Conservation (phyloP, 2,113 vertebrate genomes). For the Albula goreensis region DNA sequence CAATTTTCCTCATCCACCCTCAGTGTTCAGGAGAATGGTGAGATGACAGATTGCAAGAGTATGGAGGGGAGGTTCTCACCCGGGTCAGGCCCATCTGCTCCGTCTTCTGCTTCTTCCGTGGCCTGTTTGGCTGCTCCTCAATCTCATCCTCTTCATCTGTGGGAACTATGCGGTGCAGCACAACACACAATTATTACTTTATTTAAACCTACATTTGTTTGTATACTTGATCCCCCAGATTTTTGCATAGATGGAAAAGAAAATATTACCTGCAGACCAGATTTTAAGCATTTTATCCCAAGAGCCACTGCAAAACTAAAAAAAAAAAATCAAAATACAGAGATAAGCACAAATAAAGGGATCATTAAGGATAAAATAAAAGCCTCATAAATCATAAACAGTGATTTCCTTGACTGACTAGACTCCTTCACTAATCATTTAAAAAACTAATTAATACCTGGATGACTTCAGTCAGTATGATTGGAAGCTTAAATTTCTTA, state of each 20-base stretch:
- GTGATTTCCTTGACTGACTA: not conserved
- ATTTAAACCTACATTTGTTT: not conserved
- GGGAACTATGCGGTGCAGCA: constrained; percentile 68
- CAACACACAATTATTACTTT: not conserved
- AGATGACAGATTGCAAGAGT: not conserved
- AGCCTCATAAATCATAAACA: not conserved
- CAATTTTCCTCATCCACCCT: not conserved
- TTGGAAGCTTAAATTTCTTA: not conserved
- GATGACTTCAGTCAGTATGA: not conserved
- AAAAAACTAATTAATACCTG: not conserved
- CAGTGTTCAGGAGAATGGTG: not conserved
- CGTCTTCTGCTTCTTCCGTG: constrained; percentile 94
- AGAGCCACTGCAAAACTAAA: constrained; percentile 95
- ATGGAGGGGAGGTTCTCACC: constrained; percentile 57
- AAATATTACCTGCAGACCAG: constrained; percentile 88
- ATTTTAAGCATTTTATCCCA: constrained; percentile 99
- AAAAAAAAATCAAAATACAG: constrained; percentile 36
- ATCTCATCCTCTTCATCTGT: constrained; percentile 90
- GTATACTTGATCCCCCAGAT: not conserved
- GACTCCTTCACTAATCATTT: not conserved
- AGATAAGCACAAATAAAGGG: constrained; percentile 27
- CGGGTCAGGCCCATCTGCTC: constrained; percentile 90
- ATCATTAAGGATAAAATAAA: not conserved
- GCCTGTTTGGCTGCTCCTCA: constrained; percentile 80
- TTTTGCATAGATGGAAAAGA: not conserved